Evolutionary conservation across 2,113 vertebrate species (phyloP).

Genomic region (Rynchops niger): DNA sequence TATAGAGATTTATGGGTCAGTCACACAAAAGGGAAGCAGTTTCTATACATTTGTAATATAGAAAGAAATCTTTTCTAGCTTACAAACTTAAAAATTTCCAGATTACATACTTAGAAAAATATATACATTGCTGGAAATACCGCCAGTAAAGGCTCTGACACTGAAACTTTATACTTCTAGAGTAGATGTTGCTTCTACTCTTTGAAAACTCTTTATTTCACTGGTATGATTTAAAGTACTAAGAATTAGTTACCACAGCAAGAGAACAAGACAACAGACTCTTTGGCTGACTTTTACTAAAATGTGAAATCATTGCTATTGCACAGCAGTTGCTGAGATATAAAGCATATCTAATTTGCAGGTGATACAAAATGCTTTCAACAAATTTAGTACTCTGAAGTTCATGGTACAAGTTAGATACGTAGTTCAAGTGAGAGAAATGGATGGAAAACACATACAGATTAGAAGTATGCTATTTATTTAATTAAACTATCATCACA

Average conservation of each 20-base stretch:
- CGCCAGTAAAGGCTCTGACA: neutral
- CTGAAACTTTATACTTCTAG: neutral
- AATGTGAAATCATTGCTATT: neutral
- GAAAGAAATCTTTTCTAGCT: neutral
- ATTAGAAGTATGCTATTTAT: neutral
- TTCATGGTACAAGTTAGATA: neutral
- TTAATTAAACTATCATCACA: neutral
- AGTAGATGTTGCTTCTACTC: neutral
- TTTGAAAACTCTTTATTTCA: neutral
- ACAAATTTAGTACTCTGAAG: neutral
- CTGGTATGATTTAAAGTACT: neutral
- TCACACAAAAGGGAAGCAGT: neutral
- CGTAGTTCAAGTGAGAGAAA: neutral
- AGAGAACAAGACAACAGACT: neutral
- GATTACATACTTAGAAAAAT: neutral
- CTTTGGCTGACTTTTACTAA: neutral
- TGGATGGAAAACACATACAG: neutral
- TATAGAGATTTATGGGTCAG: neutral
- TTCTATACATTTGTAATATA: neutral
- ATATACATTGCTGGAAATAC: neutral
- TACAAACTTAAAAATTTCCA: neutral
- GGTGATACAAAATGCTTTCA: neutral
- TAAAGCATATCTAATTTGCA: neutral
- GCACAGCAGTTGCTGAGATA: neutral
- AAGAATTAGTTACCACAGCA: neutral